Percentiles rank a stretch among this genome's conserved stretches.
Evolutionary conservation across 2,113 vertebrate species (phyloP).

Genomic region (Nyctibius bracteatus): DNA sequence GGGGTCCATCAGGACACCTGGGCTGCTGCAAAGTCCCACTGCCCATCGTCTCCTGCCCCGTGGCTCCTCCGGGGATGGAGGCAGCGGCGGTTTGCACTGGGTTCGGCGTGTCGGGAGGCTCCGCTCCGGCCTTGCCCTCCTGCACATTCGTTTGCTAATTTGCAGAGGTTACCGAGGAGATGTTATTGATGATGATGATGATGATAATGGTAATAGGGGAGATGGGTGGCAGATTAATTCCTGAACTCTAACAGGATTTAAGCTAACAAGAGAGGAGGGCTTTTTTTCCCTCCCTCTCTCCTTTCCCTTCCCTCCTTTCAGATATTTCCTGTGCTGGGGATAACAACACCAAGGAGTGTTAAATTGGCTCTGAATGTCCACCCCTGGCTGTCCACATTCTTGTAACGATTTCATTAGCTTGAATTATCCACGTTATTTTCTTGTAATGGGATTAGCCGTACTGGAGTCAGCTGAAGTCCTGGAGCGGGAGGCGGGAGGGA

Average conservation of each 20-base stretch:
- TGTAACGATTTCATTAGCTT: conserved; percentile 78
- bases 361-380: conserved; percentile 73
- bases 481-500: conserved; percentile 26
- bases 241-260: conserved; percentile 49
- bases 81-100: not conserved
- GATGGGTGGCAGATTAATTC: conserved; percentile 20
- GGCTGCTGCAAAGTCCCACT: not conserved
- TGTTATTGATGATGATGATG: not conserved
- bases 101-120: not conserved
- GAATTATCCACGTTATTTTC: conserved; percentile 80
- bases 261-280: conserved; percentile 36
- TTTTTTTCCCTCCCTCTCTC: not conserved
- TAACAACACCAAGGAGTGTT: conserved; percentile 66
- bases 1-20: not conserved
- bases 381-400: conserved; percentile 74
- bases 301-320: conserved; percentile 42
- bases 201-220: not conserved
- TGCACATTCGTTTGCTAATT: not conserved
- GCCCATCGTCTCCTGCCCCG: accelerated
- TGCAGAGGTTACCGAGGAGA: conserved; percentile 13
- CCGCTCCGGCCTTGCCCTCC: not conserved
- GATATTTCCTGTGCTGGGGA: conserved; percentile 53
- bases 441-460: conserved; percentile 74
- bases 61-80: accelerated
- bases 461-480: conserved; percentile 67